phyloP scores from a whole-genome alignment of 2,888 invertebrate species.

The Athrips mouffetella region DNA sequence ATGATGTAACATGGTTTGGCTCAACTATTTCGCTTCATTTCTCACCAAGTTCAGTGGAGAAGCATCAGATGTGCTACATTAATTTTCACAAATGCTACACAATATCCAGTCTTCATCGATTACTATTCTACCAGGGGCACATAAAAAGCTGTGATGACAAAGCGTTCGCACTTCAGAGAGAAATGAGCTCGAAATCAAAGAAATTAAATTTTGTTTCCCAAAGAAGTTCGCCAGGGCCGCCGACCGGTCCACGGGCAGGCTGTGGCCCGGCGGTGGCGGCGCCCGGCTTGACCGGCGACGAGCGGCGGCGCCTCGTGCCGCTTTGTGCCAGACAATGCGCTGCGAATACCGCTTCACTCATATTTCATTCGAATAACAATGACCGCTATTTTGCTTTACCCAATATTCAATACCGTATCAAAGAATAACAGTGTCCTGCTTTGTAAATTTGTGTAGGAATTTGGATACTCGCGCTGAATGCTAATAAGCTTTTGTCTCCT shows the following conservation, averaged over 20 bases:
- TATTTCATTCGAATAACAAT: conserved; percentile 66
- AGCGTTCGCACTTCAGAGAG: conserved; percentile 45
- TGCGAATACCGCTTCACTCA: conserved; percentile 54
- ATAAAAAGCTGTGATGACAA: conserved; percentile 62
- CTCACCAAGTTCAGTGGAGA: conserved; percentile 35
- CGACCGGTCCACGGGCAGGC: too few relatives aligned
- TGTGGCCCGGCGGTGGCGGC: too few relatives aligned
- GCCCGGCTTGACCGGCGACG: conserved; percentile 29
- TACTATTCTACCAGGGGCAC: conserved; percentile 51
- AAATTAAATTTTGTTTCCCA: conserved; percentile 66
- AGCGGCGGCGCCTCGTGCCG: conserved; percentile 30
- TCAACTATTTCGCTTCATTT: conserved; percentile 53
- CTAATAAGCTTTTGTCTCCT: conserved; percentile 5
- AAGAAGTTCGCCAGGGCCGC: conserved; percentile 41
- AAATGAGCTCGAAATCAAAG: conserved; percentile 57
- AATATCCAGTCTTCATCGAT: conserved; percentile 59
- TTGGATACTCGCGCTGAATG: conserved; percentile 11
- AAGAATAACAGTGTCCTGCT: conserved; percentile 38
- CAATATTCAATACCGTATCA: conserved; percentile 51
- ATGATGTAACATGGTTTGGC: conserved; percentile 49
- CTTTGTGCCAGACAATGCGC: conserved; percentile 61
- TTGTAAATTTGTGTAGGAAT: conserved; percentile 14
- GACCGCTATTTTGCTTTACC: conserved; percentile 55
- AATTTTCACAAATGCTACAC: conserved; percentile 59
- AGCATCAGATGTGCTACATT: conserved; percentile 57